These are phyloP conservation scores for Saimiri boliviensis DNA, from an alignment of 2,113 vertebrate species.

Conservation along the genomic window DNA sequence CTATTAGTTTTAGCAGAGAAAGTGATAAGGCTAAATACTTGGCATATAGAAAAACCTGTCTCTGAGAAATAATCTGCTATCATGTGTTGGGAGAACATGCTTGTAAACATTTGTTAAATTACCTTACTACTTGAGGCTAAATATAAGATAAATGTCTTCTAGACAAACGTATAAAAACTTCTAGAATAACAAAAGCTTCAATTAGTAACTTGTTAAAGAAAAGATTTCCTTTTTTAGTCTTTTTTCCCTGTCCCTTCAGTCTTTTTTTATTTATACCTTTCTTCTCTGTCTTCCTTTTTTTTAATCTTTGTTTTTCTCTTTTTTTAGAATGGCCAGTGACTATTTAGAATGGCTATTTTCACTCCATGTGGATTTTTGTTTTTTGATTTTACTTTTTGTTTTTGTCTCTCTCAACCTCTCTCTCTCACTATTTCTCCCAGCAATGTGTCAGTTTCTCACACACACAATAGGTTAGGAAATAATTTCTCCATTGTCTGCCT, in stretches of 20 bases:
- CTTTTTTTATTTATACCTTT: neutral
- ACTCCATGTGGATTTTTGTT: too few species aligned
- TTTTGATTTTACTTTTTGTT: neutral
- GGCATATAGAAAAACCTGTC: neutral
- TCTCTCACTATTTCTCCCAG: neutral
- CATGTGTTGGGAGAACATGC: neutral
- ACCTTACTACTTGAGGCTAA: neutral
- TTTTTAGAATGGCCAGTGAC: neutral
- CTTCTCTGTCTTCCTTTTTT: neutral
- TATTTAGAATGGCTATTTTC: too few species aligned
- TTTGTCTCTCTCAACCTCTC: neutral
- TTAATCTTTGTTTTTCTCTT: fast-evolving
- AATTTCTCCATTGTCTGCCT: neutral
- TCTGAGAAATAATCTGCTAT: neutral
- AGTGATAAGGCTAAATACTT: neutral
- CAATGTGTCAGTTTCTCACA: neutral
- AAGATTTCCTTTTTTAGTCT: neutral
- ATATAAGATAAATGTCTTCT: neutral
- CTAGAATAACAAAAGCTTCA: neutral
- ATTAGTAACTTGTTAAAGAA: neutral
- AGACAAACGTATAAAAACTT: neutral
- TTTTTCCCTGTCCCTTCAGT: neutral
- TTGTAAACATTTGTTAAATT: neutral
- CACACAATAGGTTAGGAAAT: neutral
- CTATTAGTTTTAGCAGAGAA: neutral